Percentiles rank a stretch among this genome's conserved stretches.
Evolutionary conservation across 2,797 vertebrate genomes (phyloP).

Genomic region (Hapalemur alaotrensis): DNA sequence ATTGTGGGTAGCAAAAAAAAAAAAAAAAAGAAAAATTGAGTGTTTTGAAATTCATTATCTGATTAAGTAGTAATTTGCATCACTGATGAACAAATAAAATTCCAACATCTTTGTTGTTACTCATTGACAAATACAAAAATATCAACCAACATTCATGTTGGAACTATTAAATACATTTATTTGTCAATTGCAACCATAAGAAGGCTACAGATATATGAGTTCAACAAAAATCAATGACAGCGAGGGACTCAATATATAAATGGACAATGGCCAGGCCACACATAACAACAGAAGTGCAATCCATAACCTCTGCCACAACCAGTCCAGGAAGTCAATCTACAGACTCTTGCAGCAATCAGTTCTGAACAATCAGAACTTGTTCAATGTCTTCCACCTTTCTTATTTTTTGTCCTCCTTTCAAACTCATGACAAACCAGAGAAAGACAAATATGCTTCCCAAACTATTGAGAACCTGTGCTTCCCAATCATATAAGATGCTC

Average conservation of each 20-base stretch:
- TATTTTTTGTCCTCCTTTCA: background rate
- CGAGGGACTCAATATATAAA: background rate
- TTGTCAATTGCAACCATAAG: background rate
- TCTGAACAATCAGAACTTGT: background rate
- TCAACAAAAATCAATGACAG: background rate
- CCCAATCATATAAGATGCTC: background rate
- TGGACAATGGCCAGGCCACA: too few species aligned
- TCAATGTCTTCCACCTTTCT: background rate
- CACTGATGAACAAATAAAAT: background rate
- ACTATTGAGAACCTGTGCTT: background rate
- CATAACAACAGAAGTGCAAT: background rate
- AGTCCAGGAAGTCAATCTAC: too few species aligned
- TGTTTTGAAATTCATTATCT: background rate
- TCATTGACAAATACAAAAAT: background rate
- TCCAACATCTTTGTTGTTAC: background rate
- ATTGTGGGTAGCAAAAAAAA: background rate
- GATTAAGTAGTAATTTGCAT: background rate
- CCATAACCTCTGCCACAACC: rapidly evolving
- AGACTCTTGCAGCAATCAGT: background rate
- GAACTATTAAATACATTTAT: background rate
- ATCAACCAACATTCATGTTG: background rate
- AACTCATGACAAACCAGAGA: background rate
- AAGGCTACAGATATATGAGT: background rate
- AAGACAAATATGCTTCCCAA: background rate
- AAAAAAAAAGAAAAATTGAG: background rate